Percentiles rank a stretch among this genome's conserved stretches.
phyloP scores from a whole-genome alignment of 2,888 invertebrate genomes.

The Eristalis intricaria region DNA sequence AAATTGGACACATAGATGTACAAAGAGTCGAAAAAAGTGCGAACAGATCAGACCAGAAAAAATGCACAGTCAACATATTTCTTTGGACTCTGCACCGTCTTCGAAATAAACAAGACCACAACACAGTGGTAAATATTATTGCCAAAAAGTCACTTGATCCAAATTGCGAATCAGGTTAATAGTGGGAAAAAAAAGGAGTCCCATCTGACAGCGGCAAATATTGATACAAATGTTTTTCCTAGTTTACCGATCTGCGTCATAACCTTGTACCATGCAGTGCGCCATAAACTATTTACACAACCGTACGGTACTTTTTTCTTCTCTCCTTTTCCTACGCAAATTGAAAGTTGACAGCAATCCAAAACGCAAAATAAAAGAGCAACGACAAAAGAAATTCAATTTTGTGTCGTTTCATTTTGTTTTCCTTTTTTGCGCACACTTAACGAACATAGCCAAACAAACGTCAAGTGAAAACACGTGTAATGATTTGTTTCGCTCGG shows the following conservation, averaged over 20 bases:
- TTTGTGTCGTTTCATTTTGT: not conserved
- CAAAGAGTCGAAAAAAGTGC: too few species aligned
- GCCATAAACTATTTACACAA: not conserved
- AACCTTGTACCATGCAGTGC: not conserved
- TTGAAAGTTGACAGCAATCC: not conserved
- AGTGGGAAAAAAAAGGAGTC: not conserved
- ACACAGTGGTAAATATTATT: not conserved
- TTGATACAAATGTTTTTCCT: not conserved
- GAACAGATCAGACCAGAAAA: too few species aligned
- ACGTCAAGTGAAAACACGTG: slow-evolving; percentile 23
- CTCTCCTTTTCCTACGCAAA: not conserved
- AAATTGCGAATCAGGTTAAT: not conserved
- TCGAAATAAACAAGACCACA: not conserved
- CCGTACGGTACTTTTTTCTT: not conserved
- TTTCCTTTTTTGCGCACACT: not conserved
- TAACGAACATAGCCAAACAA: not conserved
- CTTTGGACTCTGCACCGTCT: not conserved
- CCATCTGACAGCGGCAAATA: not conserved
- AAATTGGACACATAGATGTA: too few species aligned
- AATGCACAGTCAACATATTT: not conserved
- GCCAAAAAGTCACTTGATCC: not conserved
- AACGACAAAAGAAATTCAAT: not conserved
- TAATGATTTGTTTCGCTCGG: slow-evolving; percentile 12
- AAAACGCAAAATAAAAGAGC: not conserved
- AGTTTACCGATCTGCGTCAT: not conserved